These are phyloP conservation scores for Apocheima hispidaria DNA, from an alignment of 2,888 invertebrate genomes.

Conservation along the genomic window DNA sequence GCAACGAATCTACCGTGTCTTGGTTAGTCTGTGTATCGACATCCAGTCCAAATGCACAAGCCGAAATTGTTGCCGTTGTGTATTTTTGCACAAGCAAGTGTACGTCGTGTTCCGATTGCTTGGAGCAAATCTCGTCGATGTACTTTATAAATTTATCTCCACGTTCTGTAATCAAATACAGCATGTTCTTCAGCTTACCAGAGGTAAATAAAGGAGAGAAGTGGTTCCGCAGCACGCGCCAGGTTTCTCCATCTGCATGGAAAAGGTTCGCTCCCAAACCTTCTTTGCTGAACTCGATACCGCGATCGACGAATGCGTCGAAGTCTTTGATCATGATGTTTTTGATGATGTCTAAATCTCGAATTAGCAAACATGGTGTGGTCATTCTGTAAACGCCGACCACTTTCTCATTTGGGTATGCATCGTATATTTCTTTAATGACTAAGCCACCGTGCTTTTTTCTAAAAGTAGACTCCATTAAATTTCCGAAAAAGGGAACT, in stretches of 20 bases:
- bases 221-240: slow-evolving; percentile 58
- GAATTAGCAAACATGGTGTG: slow-evolving; percentile 56
- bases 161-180: slow-evolving; percentile 56
- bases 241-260: slow-evolving; percentile 60
- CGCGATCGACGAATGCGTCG: slow-evolving; percentile 59
- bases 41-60: slow-evolving; percentile 61
- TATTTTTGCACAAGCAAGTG: slow-evolving; percentile 54
- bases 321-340: slow-evolving; percentile 66
- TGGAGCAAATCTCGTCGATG: slow-evolving; percentile 37
- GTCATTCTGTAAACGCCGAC: slow-evolving; percentile 63
- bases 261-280: slow-evolving; percentile 64
- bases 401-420: slow-evolving; percentile 60
- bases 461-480: slow-evolving; percentile 51
- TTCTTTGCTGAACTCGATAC: slow-evolving; percentile 57
- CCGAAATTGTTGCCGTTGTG: slow-evolving; percentile 57
- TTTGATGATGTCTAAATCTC: slow-evolving; percentile 64
- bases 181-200: slow-evolving; percentile 69
- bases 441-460: slow-evolving; percentile 46
- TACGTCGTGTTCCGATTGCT: slow-evolving; percentile 50
- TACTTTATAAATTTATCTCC: slow-evolving; percentile 55
- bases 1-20: slow-evolving; percentile 35
- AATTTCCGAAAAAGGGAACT: slow-evolving; percentile 57
- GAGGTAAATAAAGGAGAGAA: slow-evolving; percentile 68
- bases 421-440: slow-evolving; percentile 54
- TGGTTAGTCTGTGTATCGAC: slow-evolving; percentile 47